Base-by-base conservation (phyloP, 2,797 vertebrate species). In the Catharus ustulatus region DNA sequence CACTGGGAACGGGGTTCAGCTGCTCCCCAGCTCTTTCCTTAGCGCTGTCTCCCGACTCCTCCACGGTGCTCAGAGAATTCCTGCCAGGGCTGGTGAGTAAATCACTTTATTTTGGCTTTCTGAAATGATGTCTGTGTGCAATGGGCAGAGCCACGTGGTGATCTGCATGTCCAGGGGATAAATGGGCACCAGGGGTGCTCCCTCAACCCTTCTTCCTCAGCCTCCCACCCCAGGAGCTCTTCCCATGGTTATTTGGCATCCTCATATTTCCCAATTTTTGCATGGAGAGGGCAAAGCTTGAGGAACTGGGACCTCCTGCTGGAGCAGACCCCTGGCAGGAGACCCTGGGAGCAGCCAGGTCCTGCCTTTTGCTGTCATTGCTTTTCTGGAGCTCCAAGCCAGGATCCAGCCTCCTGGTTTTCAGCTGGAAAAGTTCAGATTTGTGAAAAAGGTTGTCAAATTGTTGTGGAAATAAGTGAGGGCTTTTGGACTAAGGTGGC, bases 71-170 rank as follows among this genome's bases (percentile, higher is more conserved):
- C 71, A 46, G 75, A 48, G 55, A 69, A 92, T 45, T 77, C 34
- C 80, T 36, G 68, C 8, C 13, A 3, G 57, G 55, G 18, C 4
- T 1, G 93, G 97, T 98, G 78, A 97, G 97, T 92, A 96, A 96
- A 93, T 67, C 0, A 2, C 14, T 82, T 55, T 15, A 34, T 54
- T 68, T 79, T 57, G 57, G 1, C 30, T 89, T 64, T 83, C 45
- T 11, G 21, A 64, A 55, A 24, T 7, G 8, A 10, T 32, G 32
- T 10, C 36, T 19, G 15, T 48, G 58, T 51, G 59, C 90, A 79
- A 87, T 5, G 46, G 58, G 48, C 42, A 86, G 38, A 75, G 42
- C 13, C 26, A n/a, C 42, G 3, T 1, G 20, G 26, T 21, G 18
- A 40, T 34, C 32, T 40, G 49, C 1, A 1, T 40, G 42, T n/a